Evolutionary conservation across 1,140 invertebrate species (phyloP), one percentile per base, ranked within the genome.

Genomic region (Eueides isabella): DNA sequence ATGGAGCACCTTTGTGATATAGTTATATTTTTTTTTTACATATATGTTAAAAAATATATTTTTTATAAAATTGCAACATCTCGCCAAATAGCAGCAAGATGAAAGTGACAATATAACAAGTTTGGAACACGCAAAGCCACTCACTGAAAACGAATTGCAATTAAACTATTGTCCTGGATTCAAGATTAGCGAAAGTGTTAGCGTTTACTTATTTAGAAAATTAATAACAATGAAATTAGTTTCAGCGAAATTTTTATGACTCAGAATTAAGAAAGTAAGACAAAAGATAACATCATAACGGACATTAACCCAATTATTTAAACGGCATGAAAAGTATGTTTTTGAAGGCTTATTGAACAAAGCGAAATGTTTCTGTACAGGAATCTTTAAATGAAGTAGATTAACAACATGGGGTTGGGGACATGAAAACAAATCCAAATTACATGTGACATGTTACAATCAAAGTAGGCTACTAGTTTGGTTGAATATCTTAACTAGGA

Each of bases 151-250:
- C 72, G 67, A 77, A 77, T 77, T 74, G 48, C 55, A 65, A 74
- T 69, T 71, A 77, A 77, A 41, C 68, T 31, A 67, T 74, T 74
- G 76, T 77, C 76, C 76, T 77, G 76, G 41, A 71, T 77, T 74
- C 55, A 68, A 73, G 48, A 29, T 67, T 48, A 74, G 72, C 63
- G 72, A 77, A 77, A 77, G 76, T 77, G 66, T 38, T 68, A 19
- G 55, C 26, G 30, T 66, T 73, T 67, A 33, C 29, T 68, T 41
- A 67, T 73, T 69, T 67, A 55, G 29, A 41, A 30, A 65, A 33
- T 69, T 38, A 19, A 33, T 67, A 30, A 67, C 65, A 55, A 55
- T 55, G 35, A 38, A 61, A 64, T 62, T 61, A 31, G 67, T 69
- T 55, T 55, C 48, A 55, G 48, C 19, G 48, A 55, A 55, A 26